A percentile compares a stretch with the other conserved stretches of the same genome.
phyloP scores from a whole-genome alignment of 2,888 invertebrate genomes.

The Automeris io region DNA sequence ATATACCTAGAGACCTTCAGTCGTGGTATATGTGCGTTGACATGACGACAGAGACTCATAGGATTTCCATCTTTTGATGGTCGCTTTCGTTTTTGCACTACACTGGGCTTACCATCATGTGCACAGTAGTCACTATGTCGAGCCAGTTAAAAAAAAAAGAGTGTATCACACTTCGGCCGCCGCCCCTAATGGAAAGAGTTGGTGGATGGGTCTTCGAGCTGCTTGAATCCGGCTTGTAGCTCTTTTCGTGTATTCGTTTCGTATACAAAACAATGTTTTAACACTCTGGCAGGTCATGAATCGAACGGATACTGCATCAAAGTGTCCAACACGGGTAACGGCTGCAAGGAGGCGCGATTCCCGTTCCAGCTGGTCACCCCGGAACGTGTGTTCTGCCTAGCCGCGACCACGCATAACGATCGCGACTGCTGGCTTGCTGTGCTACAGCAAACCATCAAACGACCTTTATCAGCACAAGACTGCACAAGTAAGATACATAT shows the following conservation, averaged over 20 bases:
- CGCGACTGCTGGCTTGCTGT: slow-evolving; percentile 88
- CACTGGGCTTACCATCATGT: no score
- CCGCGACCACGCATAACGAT: slow-evolving; percentile 86
- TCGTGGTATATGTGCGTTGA: no score
- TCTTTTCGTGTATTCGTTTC: background rate
- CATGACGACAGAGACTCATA: no score
- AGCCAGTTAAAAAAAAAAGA: no score
- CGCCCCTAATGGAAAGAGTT: no score
- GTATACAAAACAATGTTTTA: slow-evolving; percentile 2
- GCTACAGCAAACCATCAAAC: slow-evolving; percentile 84
- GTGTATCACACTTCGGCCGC: no score
- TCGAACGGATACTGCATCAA: slow-evolving; percentile 86
- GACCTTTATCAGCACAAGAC: slow-evolving; percentile 88
- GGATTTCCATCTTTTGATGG: no score
- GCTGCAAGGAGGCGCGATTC: slow-evolving; percentile 85
- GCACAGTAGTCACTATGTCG: no score
- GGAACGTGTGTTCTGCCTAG: slow-evolving; percentile 84
- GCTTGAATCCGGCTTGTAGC: no score
- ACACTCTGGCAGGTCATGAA: slow-evolving; percentile 75
- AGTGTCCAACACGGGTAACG: slow-evolving; percentile 70
- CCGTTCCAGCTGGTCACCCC: slow-evolving; percentile 90
- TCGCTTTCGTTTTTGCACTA: no score
- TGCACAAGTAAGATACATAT: slow-evolving; percentile 78
- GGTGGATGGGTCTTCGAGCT: no score
- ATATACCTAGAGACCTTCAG: no score